Percentiles rank a stretch among this genome's conserved stretches.
These are phyloP conservation scores for Harmothoe impar DNA, from an alignment of 2,888 invertebrate genomes.

Conservation along the genomic window DNA sequence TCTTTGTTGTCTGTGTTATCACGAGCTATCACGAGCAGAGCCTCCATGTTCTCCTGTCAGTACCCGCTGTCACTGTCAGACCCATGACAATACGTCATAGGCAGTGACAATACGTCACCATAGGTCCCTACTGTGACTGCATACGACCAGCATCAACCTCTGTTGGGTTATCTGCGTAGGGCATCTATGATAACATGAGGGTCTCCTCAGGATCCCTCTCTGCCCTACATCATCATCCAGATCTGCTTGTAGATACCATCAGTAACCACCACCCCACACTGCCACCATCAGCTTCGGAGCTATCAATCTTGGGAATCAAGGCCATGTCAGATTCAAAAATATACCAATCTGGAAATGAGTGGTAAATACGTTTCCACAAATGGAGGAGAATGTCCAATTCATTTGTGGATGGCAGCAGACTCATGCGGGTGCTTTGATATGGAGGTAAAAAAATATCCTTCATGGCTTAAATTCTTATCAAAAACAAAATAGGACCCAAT, in stretches of 20 bases:
- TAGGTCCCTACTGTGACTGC: neutral
- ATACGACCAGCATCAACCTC: neutral
- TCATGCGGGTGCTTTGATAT: slow-evolving; percentile 20
- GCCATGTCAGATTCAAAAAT: too few relatives aligned
- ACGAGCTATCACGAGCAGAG: neutral
- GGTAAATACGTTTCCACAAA: neutral
- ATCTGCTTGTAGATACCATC: neutral
- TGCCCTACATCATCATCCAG: neutral
- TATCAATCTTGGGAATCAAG: too few relatives aligned
- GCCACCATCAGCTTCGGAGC: too few relatives aligned
- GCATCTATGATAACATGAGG: slow-evolving; percentile 11
- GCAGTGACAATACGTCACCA: neutral
- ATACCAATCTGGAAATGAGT: neutral
- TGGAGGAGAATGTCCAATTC: slow-evolving; percentile 2
- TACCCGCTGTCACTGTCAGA: neutral
- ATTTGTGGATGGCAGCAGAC: too few relatives aligned
- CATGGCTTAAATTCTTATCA: neutral
- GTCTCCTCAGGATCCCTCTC: slow-evolving; percentile 11
- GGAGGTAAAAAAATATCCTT: neutral
- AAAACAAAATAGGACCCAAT: neutral
- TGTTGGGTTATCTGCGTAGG: neutral
- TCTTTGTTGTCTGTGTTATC: neutral
- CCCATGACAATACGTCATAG: neutral
- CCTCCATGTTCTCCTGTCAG: too few relatives aligned
- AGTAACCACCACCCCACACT: neutral